Base-by-base conservation (phyloP, 2,888 invertebrate genomes). In the Aphidius colemani region DNA sequence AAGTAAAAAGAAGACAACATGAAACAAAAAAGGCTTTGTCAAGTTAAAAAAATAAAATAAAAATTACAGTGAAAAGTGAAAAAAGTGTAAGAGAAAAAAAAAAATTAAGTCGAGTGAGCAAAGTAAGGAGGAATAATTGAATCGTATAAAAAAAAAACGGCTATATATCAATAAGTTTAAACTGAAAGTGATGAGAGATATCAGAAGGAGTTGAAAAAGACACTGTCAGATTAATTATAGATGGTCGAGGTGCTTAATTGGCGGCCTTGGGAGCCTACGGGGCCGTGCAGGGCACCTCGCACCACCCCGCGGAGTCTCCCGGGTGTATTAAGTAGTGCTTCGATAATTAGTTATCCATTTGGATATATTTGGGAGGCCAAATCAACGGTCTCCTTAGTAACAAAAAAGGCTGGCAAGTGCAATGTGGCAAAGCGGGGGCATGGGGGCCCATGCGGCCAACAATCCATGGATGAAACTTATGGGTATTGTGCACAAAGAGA, bases 401-500 rank as follows among this genome's bases (percentile, higher is more conserved):
- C 66, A 71, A 69, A 69, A 73, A 75, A 79, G 78, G 74, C 78
- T 80, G 80, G 80, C 80, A 78, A 80, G 80, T 75, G 80, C 88
- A 84, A 90, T 90, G 90, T 90, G 90, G 90, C 90, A 90, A 85
- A 89, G 89, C 84, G 84, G 85, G 70, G 90, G 90, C 84, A 90
- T 90, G 85, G 89, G 90, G 80, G 88, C 88, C 84, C 90, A 90
- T 82, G 88, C 86, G 78, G 87, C 87, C 81, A 90, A 90, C 86
- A 91, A 91, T 83, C 90, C 91, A 77, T 91, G 91, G 91, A 90
- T 91, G 89, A 91, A 91, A 82, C 84, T 91, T 72, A 91, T 91
- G 91, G 91, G 91, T 79, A 90, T 90, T 78, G 90, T 90, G 74
- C 90, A 91, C 85, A 90, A 90, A 84, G 90, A 90, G 79, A 84